These are phyloP conservation scores for Porites cylindrica DNA, from an alignment of 92 coral and sea anemone species.

Conservation along the genomic window DNA sequence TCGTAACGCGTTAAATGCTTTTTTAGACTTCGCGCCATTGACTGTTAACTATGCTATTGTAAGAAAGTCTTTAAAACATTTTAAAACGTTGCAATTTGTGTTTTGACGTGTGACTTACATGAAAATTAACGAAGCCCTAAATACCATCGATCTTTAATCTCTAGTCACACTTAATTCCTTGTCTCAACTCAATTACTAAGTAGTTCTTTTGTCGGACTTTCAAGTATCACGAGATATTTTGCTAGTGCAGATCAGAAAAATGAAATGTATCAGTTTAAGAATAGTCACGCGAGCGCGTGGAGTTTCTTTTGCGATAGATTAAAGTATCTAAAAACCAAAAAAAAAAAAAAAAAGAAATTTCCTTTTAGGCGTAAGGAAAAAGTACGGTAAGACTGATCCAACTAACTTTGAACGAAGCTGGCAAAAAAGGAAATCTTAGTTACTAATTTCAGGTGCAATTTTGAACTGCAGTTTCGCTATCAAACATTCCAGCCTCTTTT, in stretches of 20 bases:
- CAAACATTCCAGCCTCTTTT: too few relatives aligned
- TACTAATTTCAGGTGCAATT: too few relatives aligned
- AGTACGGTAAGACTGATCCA: too few relatives aligned
- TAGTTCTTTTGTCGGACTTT: neutral
- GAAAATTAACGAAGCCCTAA: neutral
- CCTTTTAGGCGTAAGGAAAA: too few relatives aligned
- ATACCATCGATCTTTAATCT: neutral
- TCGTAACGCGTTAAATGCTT: neutral
- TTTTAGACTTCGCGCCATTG: conserved; percentile 1
- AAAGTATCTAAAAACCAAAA: too few relatives aligned
- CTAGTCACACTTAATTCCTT: conserved; percentile 3
- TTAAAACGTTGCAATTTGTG: neutral
- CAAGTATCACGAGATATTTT: conserved; percentile 3
- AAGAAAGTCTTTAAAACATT: neutral
- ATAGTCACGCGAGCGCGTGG: too few relatives aligned
- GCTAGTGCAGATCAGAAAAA: conserved; percentile 7
- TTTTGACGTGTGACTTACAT: neutral
- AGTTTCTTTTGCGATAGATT: too few relatives aligned
- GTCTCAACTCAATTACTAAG: neutral
- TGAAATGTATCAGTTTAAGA: too few relatives aligned
- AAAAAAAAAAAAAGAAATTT: too few relatives aligned
- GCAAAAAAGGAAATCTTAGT: too few relatives aligned
- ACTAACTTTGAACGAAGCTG: too few relatives aligned
- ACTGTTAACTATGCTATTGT: neutral
- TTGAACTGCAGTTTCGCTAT: too few relatives aligned